Percentiles rank a stretch among this genome's conserved stretches.
phyloP scores from a whole-genome alignment of 2,113 vertebrate species.

The Antidorcas marsupialis region DNA sequence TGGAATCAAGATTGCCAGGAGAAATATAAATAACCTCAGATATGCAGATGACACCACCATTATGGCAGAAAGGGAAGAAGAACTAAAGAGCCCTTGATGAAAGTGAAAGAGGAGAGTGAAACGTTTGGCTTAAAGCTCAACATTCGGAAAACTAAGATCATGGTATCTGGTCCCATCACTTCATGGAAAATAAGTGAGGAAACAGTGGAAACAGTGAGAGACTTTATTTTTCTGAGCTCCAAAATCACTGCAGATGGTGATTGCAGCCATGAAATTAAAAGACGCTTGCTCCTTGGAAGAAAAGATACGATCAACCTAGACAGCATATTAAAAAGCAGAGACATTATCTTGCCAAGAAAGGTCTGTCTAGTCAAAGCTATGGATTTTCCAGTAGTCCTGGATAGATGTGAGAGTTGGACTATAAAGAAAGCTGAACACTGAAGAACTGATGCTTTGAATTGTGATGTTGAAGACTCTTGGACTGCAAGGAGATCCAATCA shows the following conservation, averaged over 20 bases:
- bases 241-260: not conserved
- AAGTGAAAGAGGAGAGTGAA: not conserved
- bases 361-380: not conserved
- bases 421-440: not conserved
- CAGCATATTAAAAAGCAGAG: not conserved
- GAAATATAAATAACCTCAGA: not conserved
- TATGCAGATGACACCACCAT: not conserved
- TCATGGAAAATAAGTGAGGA: not conserved
- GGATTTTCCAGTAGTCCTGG: not conserved
- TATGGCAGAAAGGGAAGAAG: not conserved
- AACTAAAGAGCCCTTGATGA: not conserved
- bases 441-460: not conserved
- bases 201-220: not conserved
- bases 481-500: not conserved
- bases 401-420: not conserved
- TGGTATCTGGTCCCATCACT: not conserved
- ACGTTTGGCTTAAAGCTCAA: not conserved
- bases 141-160: not conserved
- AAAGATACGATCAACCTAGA: not conserved
- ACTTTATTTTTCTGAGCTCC: not conserved
- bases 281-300: not conserved
- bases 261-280: not conserved
- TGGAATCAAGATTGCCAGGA: not conserved
- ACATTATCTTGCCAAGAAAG: not conserved
- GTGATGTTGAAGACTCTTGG: not conserved